Base-by-base conservation (phyloP, 2,113 vertebrate genomes). In the Naja naja region DNA sequence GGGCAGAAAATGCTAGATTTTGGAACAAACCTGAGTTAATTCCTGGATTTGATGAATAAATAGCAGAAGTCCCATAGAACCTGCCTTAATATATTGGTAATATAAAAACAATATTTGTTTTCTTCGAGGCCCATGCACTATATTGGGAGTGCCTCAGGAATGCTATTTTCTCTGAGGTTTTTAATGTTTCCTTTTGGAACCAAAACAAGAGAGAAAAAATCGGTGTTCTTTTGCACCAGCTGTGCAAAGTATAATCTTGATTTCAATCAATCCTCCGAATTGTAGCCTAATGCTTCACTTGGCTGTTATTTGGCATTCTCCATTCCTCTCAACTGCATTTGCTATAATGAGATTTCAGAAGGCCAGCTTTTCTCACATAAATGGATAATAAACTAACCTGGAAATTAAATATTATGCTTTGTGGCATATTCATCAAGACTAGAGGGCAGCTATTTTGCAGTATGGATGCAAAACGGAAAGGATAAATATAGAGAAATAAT, bases 191-290 rank as follows among this genome's bases (percentile, higher is more conserved):
- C 23, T 92, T 94, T 94, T 58, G 89, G 93, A 90, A n/a, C 93
- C 53, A 94, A 39, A 85, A 81, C 27, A 39, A 89, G 25, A 93
- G 55, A 94, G 43, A 55, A 81, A 45, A 49, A 56, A 49, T 89
- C 18, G 87, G 47, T 91, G 52, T 91, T 87, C 90, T 23, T 49
- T 90, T 92, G 53, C 81, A 34, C 74, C 87, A 87, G 47, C 88
- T 94, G 90, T 87, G 88, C 55, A 55, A 54, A 43, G 55, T 91
- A 94, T 95, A 93, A 93, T 93, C 89, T 94, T 58, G 39, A 87
- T 45, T 95, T 58, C 93, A 95, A 55, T 93, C 91, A 90, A 92
- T 89, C 94, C 90, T 85, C 58, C n/a, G 39, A 30, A 92, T 43
- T 95, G 92, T 47, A 89, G 86, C 58, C 87, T 93, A 94, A 87